A percentile compares a stretch with the other conserved stretches of the same genome.
Evolutionary conservation across 2,113 vertebrate species (phyloP).

Genomic region (Amphiprion percula): DNA sequence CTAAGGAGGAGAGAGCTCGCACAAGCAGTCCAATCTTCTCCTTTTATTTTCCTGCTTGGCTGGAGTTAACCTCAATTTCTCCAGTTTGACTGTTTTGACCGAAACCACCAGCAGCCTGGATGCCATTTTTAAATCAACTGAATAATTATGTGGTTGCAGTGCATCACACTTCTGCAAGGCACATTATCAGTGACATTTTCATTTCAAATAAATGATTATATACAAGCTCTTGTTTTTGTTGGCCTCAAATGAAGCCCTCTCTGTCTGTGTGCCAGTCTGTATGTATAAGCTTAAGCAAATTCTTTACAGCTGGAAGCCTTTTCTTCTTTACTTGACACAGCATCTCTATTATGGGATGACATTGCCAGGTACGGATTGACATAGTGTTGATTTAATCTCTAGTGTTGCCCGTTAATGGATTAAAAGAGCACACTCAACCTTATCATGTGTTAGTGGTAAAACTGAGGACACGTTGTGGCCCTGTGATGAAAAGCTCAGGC

Average conservation of each 20-base stretch:
- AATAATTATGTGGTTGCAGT: slow-evolving; percentile 70
- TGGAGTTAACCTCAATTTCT: slow-evolving; percentile 72
- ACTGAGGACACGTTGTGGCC: slow-evolving; percentile 57
- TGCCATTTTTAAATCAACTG: slow-evolving; percentile 77
- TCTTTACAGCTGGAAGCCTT: slow-evolving; percentile 41
- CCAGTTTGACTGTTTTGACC: slow-evolving; percentile 62
- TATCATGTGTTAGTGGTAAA: slow-evolving; percentile 56
- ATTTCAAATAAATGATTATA: slow-evolving; percentile 65
- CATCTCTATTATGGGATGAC: slow-evolving; percentile 62
- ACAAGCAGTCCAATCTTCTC: slow-evolving; percentile 52
- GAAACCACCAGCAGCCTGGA: slow-evolving; percentile 61
- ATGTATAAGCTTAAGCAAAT: slow-evolving; percentile 46
- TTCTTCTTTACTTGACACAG: slow-evolving; percentile 55
- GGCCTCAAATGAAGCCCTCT: slow-evolving; percentile 39
- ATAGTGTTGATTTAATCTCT: slow-evolving; percentile 67
- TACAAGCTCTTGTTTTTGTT: slow-evolving; percentile 45
- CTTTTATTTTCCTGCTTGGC: slow-evolving; percentile 64
- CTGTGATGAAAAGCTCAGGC: slow-evolving; percentile 49
- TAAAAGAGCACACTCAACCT: slow-evolving; percentile 50
- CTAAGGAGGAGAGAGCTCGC: slow-evolving; percentile 51
- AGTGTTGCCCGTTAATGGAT: slow-evolving; percentile 56
- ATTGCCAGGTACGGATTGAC: slow-evolving; percentile 75
- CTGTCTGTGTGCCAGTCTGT: slow-evolving; percentile 8
- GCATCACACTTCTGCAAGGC: slow-evolving; percentile 61
- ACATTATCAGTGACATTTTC: slow-evolving; percentile 75